phyloP scores from a whole-genome alignment of 2,113 vertebrate genomes.

The Psilopsiagon aurifrons region DNA sequence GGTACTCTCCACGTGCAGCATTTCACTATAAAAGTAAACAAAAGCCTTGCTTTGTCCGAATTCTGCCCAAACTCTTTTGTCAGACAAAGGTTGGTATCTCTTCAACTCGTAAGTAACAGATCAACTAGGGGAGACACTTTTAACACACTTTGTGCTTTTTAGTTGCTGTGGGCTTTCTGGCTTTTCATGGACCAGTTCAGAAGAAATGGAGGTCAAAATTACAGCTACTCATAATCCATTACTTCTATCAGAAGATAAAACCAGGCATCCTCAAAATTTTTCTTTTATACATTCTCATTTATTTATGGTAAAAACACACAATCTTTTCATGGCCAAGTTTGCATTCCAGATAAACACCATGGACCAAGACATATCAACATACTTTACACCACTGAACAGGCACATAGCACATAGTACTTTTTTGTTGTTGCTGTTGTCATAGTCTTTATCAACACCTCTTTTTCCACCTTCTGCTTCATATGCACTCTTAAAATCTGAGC shows the following conservation, averaged over 20 bases:
- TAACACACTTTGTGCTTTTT: not conserved
- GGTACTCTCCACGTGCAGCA: not conserved
- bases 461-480: not conserved
- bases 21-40: not conserved
- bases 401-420: rapidly evolving
- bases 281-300: not conserved
- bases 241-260: not conserved
- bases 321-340: not conserved
- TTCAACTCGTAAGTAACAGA: not conserved
- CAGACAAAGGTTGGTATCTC: not conserved
- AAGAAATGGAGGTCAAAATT: constrained; percentile 26
- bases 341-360: not conserved
- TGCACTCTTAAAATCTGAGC: not conserved
- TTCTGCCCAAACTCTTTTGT: not conserved
- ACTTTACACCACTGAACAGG: not conserved
- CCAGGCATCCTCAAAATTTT: not conserved
- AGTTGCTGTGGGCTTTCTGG: not conserved
- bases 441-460: not conserved
- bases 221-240: not conserved
- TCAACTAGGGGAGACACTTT: not conserved
- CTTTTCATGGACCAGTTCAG: not conserved
- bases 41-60: not conserved
- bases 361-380: not conserved
- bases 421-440: not conserved
- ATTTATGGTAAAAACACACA: not conserved